Evolutionary conservation across 2,113 vertebrate genomes (phyloP).

Genomic region (Lagenorhynchus albirostris): DNA sequence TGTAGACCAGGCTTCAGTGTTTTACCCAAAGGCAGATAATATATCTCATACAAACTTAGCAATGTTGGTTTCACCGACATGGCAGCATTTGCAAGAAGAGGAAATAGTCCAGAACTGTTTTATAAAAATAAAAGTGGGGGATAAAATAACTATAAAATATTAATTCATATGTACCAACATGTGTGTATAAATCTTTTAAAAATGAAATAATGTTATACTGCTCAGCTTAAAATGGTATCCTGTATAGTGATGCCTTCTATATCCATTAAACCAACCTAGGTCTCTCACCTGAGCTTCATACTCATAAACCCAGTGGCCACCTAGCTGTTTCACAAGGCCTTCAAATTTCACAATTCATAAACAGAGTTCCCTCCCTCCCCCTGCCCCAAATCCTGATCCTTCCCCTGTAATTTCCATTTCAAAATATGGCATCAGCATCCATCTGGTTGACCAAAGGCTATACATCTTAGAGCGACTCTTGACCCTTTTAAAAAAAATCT

Average conservation of each 20-base stretch:
- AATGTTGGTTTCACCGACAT: conserved; percentile 99
- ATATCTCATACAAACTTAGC: conserved; percentile 95
- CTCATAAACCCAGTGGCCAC: not conserved
- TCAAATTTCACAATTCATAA: not conserved
- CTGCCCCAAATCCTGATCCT: not conserved
- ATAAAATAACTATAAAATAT: not conserved
- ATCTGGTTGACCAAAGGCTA: not conserved
- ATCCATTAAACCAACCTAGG: not conserved
- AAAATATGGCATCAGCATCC: not conserved
- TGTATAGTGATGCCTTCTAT: not conserved
- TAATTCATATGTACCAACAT: not conserved
- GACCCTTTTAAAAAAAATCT: not conserved
- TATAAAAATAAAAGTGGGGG: not conserved
- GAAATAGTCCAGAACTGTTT: conserved; percentile 95
- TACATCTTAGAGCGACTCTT: not conserved
- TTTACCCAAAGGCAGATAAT: conserved; percentile 97
- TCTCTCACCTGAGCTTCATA: not conserved
- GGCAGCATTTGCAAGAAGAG: conserved; percentile 97
- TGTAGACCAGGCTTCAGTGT: conserved; percentile 97
- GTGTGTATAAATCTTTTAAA: not conserved
- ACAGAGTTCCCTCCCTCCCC: not conserved
- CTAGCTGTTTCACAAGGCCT: not conserved
- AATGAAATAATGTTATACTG: not conserved
- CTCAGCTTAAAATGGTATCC: not conserved
- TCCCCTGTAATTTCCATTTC: not conserved